Evolutionary conservation across 2,113 vertebrate genomes (phyloP), one percentile per base, ranked within the genome.

Genomic region (Corydoras sp.): DNA sequence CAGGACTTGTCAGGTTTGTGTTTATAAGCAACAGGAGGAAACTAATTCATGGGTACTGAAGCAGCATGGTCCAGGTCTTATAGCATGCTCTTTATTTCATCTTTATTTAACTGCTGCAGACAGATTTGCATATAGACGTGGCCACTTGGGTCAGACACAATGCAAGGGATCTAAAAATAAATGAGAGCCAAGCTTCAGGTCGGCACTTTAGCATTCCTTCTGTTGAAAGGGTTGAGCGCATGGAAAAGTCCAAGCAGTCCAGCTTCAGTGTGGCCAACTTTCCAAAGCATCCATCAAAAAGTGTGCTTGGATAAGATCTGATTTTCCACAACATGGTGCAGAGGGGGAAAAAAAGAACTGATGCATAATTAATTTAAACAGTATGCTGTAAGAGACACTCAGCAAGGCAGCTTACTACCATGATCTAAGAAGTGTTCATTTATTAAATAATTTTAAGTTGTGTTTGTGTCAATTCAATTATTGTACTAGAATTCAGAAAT

Each of bases 241-340:
- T 69, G 77, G 75, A 81, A 76, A 81, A 73, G 74, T 70, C 67
- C 0, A 65, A 69, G 66, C 12, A 3, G 54, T 62, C 48, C 58
- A 48, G 62, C 32, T 9, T 15, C 12, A 31, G 11, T 5, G 54
- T 1, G 11, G 66, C 76, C 73, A 76, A 76, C 72, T 81, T 83
- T 83, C 81, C 80, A 68, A 50, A 56, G 49, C 59, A 71, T 65
- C 65, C 67, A 68, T 76, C 58, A 73, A 80, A 76, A 35, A 43
- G 50, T 35, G 63, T n/a, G 50, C 35, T 74, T 55, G 24, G 51
- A 70, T 35, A 65, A 66, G 73, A 31, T 9, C 62, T 10, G 29
- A 15, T 73, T 77, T 75, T 77, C 65, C 32, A 12, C 49, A 55
- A 62, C 15, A 60, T 60, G 35, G 48, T 54, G 61, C 65, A 54